Evolutionary conservation across 1,140 invertebrate species (phyloP).

Genomic region (Paralvinella palmiformis): DNA sequence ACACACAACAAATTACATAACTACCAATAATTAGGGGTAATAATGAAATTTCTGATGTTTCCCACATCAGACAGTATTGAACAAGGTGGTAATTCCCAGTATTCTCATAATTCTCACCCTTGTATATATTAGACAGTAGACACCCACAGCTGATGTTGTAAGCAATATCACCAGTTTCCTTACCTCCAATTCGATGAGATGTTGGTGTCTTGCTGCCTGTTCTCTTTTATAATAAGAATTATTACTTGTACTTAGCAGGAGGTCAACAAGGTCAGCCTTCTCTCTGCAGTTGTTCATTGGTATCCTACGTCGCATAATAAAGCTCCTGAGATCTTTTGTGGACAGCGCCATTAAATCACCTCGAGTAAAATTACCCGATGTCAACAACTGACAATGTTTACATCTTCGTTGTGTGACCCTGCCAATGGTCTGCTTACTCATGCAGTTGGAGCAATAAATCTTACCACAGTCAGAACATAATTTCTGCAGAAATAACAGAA

Average conservation of each 20-base stretch:
- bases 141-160: constrained; percentile 2
- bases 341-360: constrained; percentile 39
- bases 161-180: constrained; percentile 15
- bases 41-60: too few relatives aligned
- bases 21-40: not conserved
- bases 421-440: constrained; percentile 22
- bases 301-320: constrained; percentile 37
- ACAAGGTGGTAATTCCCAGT: not conserved
- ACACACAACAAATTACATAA: not conserved
- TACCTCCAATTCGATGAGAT: constrained; percentile 23
- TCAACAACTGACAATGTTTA: constrained; percentile 36
- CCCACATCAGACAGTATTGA: not conserved
- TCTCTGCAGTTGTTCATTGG: constrained; percentile 39
- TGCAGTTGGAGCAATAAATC: constrained; percentile 37
- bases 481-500: constrained; percentile 43
- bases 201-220: constrained; percentile 21
- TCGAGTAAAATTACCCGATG: constrained; percentile 34
- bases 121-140: not conserved
- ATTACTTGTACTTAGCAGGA: constrained; percentile 36
- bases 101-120: not conserved
- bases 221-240: constrained; percentile 15
- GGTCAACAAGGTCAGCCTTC: constrained; percentile 46
- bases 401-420: constrained; percentile 24
- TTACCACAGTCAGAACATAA: constrained; percentile 38
- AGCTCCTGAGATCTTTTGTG: constrained; percentile 42